Base-by-base conservation (phyloP, 2,888 invertebrate genomes). In the Coronaproctus castanopsis region DNA sequence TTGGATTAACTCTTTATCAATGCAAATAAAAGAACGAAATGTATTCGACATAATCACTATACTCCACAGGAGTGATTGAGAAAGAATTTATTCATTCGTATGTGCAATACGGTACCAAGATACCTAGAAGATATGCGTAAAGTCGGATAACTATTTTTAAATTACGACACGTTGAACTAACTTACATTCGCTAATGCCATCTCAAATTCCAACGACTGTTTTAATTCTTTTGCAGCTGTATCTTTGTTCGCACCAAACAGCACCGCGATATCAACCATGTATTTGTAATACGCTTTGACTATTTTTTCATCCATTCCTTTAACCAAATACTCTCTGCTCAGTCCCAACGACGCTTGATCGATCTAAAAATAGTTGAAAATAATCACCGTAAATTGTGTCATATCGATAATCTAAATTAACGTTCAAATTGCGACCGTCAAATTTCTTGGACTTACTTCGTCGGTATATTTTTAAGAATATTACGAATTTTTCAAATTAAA, bases 121-220 rank as follows among this genome's bases (percentile, higher is more conserved):
- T n/a, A n/a, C n/a, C n/a, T n/a, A n/a, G n/a, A n/a, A n/a, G n/a
- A n/a, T n/a, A n/a, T n/a, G n/a, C n/a, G n/a, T n/a, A n/a, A n/a
- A n/a, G n/a, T n/a, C n/a, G n/a, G n/a, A n/a, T n/a, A n/a, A n/a
- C n/a, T n/a, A n/a, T n/a, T n/a, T n/a, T n/a, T n/a, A n/a, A n/a
- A n/a, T n/a, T n/a, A n/a, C n/a, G n/a, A n/a, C n/a, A n/a, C n/a
- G n/a, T 14, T 36, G 14, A 36, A 36, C 8, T 36, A 14, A 76
- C 83, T 82, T 76, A 95, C 93, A 71, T 93, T 91, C 36, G 95
- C 93, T 59, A 96, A 77, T 65, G 80, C 77, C 64, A 87, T 89
- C 77, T 96, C 95, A 68, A 96, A 93, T 62, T 84, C 76, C 21
- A 96, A 74, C 0, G 92, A 87, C 56, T 87, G 82, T 55, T 74